Percentiles rank a stretch among this genome's conserved stretches.
Evolutionary conservation across 2,797 vertebrate species (phyloP).

Genomic region (Xenentodon cancila): DNA sequence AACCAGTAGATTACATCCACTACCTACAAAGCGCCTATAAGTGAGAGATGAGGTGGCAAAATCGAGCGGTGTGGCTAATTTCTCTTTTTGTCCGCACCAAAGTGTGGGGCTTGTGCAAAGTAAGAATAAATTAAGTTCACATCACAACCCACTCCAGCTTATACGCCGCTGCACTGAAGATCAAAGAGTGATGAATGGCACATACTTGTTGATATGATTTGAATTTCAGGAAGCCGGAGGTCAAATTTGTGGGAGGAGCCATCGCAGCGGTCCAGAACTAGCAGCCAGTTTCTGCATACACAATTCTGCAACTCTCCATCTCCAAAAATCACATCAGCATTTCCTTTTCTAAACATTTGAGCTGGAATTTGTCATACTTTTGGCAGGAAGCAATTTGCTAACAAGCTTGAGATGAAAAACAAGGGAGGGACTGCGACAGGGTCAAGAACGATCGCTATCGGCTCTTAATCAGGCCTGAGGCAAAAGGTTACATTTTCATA

Average conservation of each 20-base stretch:
- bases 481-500: conserved; percentile 18
- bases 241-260: conserved; percentile 47
- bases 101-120: background rate
- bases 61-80: background rate
- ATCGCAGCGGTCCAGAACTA: conserved; percentile 33
- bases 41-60: background rate
- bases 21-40: background rate
- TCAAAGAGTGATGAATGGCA: conserved; percentile 24
- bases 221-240: conserved; percentile 40
- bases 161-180: conserved; percentile 1
- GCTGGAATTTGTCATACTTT: conserved; percentile 49
- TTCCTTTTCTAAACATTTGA: conserved; percentile 74
- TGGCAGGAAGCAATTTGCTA: conserved; percentile 73
- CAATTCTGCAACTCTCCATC: conserved; percentile 56
- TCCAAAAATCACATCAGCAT: conserved; percentile 67
- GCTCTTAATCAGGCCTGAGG: conserved; percentile 19
- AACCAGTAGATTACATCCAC: background rate
- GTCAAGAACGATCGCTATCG: conserved; percentile 61
- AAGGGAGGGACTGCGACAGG: conserved; percentile 60
- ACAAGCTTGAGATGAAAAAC: conserved; percentile 67
- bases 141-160: background rate
- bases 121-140: background rate
- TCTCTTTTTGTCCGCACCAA: background rate
- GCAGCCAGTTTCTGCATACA: conserved; percentile 51
- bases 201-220: conserved; percentile 30